A percentile compares a stretch with the other conserved stretches of the same genome.
phyloP scores from a whole-genome alignment of 1,140 invertebrate species.

The Andrena cerasifolii region DNA sequence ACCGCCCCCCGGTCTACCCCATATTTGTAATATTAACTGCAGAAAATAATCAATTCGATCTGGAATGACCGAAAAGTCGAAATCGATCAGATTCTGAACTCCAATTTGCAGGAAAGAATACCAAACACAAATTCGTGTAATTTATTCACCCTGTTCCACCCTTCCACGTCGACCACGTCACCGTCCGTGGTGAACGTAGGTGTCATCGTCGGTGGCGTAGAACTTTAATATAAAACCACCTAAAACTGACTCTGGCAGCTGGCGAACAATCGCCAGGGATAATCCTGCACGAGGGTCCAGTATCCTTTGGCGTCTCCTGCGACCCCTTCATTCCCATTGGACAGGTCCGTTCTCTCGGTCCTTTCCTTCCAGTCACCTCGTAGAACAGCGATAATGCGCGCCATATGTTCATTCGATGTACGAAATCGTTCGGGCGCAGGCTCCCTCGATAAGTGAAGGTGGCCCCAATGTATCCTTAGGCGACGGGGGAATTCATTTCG shows the following conservation, averaged over 20 bases:
- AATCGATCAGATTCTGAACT: too few species aligned
- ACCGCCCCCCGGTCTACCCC: too few species aligned
- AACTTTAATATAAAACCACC: constrained; percentile 64
- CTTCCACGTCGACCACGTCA: constrained; percentile 50
- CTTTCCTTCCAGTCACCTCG: constrained; percentile 6
- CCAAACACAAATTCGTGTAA: too few species aligned
- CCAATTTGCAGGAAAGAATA: too few species aligned
- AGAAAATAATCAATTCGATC: too few species aligned
- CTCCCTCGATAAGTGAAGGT: constrained; percentile 1
- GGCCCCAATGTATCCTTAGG: too few species aligned
- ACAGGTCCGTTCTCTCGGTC: constrained; percentile 1
- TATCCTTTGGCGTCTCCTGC: constrained; percentile 52
- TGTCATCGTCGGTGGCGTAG: constrained; percentile 13
- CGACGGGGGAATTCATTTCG: not conserved
- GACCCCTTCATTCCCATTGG: not conserved
- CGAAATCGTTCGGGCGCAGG: not conserved
- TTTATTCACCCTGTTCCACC: too few species aligned
- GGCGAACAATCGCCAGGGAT: constrained; percentile 63
- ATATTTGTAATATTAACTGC: too few species aligned
- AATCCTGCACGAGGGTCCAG: constrained; percentile 31
- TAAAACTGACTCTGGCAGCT: constrained; percentile 68
- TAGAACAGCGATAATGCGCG: constrained; percentile 2
- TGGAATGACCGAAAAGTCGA: too few species aligned
- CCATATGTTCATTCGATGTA: constrained; percentile 4
- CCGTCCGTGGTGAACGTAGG: constrained; percentile 42